These are phyloP conservation scores for Semaprochilodus insignis DNA, from an alignment of 2,797 vertebrate species.

Conservation along the genomic window DNA sequence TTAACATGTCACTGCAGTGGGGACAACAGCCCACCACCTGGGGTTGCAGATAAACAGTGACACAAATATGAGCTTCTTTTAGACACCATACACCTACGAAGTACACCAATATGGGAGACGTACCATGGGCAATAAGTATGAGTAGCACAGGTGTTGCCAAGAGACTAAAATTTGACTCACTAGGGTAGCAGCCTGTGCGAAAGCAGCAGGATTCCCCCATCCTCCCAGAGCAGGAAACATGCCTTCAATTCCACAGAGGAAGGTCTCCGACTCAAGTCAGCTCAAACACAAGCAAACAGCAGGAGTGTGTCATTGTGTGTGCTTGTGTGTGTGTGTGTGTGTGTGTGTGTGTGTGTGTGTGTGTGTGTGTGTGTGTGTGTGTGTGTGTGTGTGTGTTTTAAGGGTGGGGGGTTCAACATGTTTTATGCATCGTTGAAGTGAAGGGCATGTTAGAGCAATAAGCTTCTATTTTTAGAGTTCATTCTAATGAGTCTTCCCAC, in stretches of 20 bases:
- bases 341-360: not conserved
- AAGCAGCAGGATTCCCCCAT: conserved; percentile 43
- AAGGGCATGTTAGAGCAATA: conserved; percentile 49
- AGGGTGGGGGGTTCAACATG: not conserved
- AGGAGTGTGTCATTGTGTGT: not conserved
- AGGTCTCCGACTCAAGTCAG: not conserved
- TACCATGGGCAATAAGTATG: too few relatives aligned
- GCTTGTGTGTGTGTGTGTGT: conserved; percentile 4
- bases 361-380: too few relatives aligned
- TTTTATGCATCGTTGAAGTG: not conserved
- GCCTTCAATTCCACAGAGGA: conserved; percentile 13
- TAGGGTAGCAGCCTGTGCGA: conserved; percentile 13
- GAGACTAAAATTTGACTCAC: not conserved
- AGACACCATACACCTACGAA: too few relatives aligned
- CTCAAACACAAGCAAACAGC: conserved; percentile 1
- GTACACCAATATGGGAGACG: too few relatives aligned
- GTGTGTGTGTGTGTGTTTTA: not conserved
- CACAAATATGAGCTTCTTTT: too few relatives aligned
- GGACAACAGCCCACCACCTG: too few relatives aligned
- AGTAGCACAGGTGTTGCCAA: not conserved
- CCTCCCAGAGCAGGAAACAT: conserved; percentile 20
- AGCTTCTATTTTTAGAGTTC: conserved; percentile 60
- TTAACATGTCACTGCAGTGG: too few relatives aligned
- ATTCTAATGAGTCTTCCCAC: conserved; percentile 55
- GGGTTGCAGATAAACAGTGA: too few relatives aligned